Percentiles rank a stretch among this genome's conserved stretches.
Evolutionary conservation across 2,113 vertebrate genomes (phyloP).

Genomic region (human (Homo sapiens)): DNA sequence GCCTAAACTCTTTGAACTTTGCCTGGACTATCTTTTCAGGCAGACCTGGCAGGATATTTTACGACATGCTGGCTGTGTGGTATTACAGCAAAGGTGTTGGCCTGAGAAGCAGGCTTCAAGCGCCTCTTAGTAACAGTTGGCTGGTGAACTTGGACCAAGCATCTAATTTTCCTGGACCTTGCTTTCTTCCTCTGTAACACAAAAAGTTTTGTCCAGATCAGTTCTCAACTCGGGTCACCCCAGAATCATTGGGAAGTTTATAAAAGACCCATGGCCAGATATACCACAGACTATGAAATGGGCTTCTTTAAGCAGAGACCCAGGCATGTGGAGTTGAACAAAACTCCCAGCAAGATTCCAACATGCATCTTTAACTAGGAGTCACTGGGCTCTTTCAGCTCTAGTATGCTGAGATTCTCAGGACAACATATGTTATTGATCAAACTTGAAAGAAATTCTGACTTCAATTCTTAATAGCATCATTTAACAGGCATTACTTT

Average conservation of each 20-base stretch:
- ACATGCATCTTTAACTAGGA: background rate
- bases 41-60: background rate
- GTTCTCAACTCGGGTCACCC: background rate
- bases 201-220: background rate
- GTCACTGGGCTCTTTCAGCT: background rate
- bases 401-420: background rate
- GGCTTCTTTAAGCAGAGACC: background rate
- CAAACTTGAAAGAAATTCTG: background rate
- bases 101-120: background rate
- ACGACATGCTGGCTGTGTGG: background rate
- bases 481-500: background rate
- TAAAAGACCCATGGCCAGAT: background rate
- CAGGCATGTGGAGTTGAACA: background rate
- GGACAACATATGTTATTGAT: background rate
- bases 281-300: background rate
- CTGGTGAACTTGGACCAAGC: background rate
- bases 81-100: background rate
- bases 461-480: background rate
- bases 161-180: background rate
- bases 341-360: background rate
- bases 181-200: background rate
- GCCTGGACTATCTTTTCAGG: background rate
- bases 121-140: background rate
- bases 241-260: background rate
- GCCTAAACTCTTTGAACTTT: background rate